Conservation (phyloP, 2,113 vertebrate genomes). For the Micromys minutus region DNA sequence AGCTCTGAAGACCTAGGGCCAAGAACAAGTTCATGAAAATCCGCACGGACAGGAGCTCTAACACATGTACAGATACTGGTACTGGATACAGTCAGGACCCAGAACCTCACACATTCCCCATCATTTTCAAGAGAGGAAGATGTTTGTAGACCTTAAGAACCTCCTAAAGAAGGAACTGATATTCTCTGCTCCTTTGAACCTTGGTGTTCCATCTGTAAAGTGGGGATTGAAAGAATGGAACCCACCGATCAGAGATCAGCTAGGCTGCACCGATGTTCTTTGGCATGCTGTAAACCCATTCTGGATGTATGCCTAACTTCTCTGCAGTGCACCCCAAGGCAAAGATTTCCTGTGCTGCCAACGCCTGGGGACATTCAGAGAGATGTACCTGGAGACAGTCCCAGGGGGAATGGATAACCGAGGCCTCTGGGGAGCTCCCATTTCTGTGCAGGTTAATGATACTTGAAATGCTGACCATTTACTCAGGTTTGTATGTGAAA, state of each 20-base stretch:
- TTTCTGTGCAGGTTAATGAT: not conserved
- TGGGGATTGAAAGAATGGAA: not conserved
- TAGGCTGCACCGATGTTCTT: not conserved
- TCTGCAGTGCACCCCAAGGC: not conserved
- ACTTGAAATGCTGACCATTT: not conserved
- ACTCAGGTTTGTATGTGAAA: not conserved
- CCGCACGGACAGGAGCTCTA: not conserved
- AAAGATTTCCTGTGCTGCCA: not conserved
- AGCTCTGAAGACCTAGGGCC: not conserved
- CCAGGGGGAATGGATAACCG: rapidly evolving
- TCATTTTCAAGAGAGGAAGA: not conserved
- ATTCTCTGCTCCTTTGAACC: not conserved
- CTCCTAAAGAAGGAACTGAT: not conserved
- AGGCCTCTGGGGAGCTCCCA: not conserved
- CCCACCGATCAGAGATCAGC: not conserved
- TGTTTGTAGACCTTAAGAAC: not conserved
- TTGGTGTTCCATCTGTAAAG: not conserved
- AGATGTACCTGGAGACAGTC: not conserved
- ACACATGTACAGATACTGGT: no score
- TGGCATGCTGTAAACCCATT: rapidly evolving
- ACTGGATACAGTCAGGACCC: no score
- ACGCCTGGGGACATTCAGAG: not conserved
- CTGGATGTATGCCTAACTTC: not conserved
- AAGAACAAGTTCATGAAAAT: not conserved
- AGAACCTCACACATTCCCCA: not conserved